Percentiles rank a stretch among this genome's conserved stretches.
These are phyloP conservation scores for Chouioia cunea DNA, from an alignment of 2,888 invertebrate genomes.

Conservation along the genomic window DNA sequence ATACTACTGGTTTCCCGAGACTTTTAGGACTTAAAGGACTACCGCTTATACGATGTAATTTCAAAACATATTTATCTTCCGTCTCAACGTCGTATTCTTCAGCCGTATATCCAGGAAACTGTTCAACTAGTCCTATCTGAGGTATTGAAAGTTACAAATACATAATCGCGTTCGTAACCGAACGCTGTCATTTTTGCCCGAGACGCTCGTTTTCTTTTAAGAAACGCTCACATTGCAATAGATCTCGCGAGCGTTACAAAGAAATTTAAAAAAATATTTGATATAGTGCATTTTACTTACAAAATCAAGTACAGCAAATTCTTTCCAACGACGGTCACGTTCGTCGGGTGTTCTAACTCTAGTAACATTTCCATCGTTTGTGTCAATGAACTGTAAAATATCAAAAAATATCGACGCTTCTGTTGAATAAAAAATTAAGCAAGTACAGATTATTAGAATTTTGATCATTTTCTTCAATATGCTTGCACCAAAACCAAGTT, in stretches of 20 bases:
- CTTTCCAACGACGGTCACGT: not conserved
- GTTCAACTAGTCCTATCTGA: conserved; percentile 55
- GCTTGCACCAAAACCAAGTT: too few species aligned
- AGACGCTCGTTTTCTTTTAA: not conserved
- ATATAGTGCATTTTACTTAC: conserved; percentile 10
- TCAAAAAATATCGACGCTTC: not conserved
- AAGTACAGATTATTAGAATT: not conserved
- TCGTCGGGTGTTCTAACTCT: conserved; percentile 7
- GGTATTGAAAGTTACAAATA: not conserved
- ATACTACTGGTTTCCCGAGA: conserved; percentile 54
- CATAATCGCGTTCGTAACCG: too few species aligned
- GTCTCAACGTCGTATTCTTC: conserved; percentile 55
- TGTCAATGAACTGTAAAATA: not conserved
- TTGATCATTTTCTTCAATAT: not conserved
- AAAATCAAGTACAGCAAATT: conserved; percentile 16
- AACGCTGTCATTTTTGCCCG: too few species aligned
- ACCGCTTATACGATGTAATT: conserved; percentile 54
- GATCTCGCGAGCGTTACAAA: too few species aligned
- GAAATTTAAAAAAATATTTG: too few species aligned
- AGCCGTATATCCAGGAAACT: conserved; percentile 54
- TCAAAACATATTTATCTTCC: conserved; percentile 56
- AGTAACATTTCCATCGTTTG: not conserved
- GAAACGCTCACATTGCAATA: too few species aligned
- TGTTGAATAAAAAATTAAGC: not conserved
- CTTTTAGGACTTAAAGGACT: conserved; percentile 38